Evolutionary conservation across 2,888 invertebrate genomes (phyloP), one percentile per base, ranked within the genome.

Genomic region (Leistus spinibarbis): DNA sequence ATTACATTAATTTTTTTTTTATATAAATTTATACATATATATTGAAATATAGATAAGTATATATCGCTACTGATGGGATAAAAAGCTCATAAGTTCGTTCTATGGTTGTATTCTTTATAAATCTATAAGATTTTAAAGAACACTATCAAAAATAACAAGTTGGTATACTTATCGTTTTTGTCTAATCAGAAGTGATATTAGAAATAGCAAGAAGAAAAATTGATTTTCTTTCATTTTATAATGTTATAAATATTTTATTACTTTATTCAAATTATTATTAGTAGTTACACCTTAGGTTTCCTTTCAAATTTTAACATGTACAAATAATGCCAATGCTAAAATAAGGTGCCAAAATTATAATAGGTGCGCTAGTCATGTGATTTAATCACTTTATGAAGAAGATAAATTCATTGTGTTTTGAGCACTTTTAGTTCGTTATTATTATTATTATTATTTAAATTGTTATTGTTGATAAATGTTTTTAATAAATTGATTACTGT

Each of bases 1-100:
- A 90, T 92, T 91, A 89, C 90, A 89, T 88, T 86, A 88, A 87
- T 88, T 88, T 88, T 85, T 86, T 88, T 88, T 84, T 83, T 81
- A 83, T 81, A 80, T 80, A 82, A 80, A 81, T 83, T 65, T 69
- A 75, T 56, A 75, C 64, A 66, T n/a, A 60, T 60, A 60, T 60
- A 60, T 40, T 40, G 40, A 40, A 40, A 40, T 7, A 5, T 40
- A 40, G 40, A 13, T 40, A 40, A 13, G 40, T 40, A 13, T 40
- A 40, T 40, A 40, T 40, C 40, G 40, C 40, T 40, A 40, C 40
- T 40, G 40, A 40, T 40, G 40, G 13, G 13, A 13, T 40, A 40
- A 40, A n/a, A 40, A 40, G 40, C 40, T 40, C 40, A 40, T 40
- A 40, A 40, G 40, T 40, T 13, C 4, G 40, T 40, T 40, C 13